Base-by-base conservation (phyloP, 2,797 vertebrate species). In the Myioborus miniatus region DNA sequence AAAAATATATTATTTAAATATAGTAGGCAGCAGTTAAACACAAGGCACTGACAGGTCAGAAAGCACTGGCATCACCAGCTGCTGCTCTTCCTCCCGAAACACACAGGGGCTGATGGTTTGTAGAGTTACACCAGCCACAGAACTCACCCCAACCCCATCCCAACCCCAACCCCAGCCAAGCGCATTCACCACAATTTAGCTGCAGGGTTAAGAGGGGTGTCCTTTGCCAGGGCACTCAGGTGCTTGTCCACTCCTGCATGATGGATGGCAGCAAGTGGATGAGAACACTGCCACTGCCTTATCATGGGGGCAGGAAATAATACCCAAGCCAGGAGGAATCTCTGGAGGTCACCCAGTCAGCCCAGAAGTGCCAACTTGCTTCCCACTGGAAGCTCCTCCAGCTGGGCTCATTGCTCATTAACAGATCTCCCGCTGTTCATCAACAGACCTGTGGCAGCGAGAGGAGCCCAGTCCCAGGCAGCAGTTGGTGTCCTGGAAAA, bases 121-220 rank as follows among this genome's bases (percentile, higher is more conserved):
- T 5, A 65, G 52, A 56, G 26, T 20, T 44, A 46, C 0, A 0
- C 24, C 1, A 1, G 1, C 49, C 2, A 1, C 29, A 68, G 56
- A 23, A 71, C 58, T 12, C 52, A 43, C 4, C 24, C 29, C 20
- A 50, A 29, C 14, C 6, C 27, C 21, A 52, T 27, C 12, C 5
- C 29, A 53, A n/a, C 11, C 5, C 22, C 27, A 56, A 47, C 6
- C 5, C 20, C 50, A 55, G 26, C 5, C 58, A 41, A 49, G 22
- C 0, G 0, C 3, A 1, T 14, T 27, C 55, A 47, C 50, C 6
- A 1, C 0, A 9, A 10, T 67, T 59, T 0, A 2, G 13, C 4
- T 77, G 34, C 37, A 50, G 55, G 52, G 64, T 44, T 65, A 9
- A 30, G 43, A 52, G 23, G 5, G 32, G 27, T 60, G 74, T 91